A percentile compares a stretch with the other conserved stretches of the same genome.
Evolutionary conservation across 1,140 invertebrate genomes (phyloP).

Genomic region (Venustaconcha ellipsiformis): DNA sequence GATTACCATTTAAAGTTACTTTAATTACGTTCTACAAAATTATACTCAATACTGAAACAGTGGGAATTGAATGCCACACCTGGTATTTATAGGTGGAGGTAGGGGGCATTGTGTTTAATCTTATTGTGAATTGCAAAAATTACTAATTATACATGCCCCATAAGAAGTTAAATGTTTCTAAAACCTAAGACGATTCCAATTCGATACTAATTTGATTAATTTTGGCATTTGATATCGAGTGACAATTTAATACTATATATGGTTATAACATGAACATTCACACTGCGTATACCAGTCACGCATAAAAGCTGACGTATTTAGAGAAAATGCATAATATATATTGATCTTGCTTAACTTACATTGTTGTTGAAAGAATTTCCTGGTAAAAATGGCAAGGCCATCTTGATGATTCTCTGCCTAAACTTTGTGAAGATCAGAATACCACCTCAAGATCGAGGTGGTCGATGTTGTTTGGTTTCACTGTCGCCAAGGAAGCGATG

Average conservation of each 20-base stretch:
- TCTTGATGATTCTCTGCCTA: constrained; percentile 21
- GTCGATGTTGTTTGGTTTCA: constrained; percentile 10
- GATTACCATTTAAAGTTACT: too few species aligned
- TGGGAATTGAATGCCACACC: too few species aligned
- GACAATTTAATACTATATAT: neutral
- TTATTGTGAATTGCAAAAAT: too few species aligned
- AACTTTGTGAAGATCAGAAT: neutral
- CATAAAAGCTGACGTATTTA: neutral
- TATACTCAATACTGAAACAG: too few species aligned
- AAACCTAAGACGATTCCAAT: too few species aligned
- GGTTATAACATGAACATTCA: neutral
- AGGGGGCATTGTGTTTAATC: too few species aligned
- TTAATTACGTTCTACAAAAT: too few species aligned
- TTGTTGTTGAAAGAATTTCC: constrained; percentile 62
- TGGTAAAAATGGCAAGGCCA: constrained; percentile 66
- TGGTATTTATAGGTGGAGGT: too few species aligned
- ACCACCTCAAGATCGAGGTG: neutral
- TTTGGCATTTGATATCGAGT: neutral
- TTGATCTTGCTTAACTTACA: constrained; percentile 46
- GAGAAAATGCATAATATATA: neutral
- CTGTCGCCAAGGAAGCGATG: constrained; percentile 29
- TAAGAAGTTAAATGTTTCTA: too few species aligned
- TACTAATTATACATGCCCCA: too few species aligned
- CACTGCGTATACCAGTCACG: neutral
- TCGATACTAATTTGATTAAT: neutral